Evolutionary conservation across 1,140 invertebrate genomes (phyloP), one percentile per base, ranked within the genome.

Genomic region (Cataglyphis hispanica): DNA sequence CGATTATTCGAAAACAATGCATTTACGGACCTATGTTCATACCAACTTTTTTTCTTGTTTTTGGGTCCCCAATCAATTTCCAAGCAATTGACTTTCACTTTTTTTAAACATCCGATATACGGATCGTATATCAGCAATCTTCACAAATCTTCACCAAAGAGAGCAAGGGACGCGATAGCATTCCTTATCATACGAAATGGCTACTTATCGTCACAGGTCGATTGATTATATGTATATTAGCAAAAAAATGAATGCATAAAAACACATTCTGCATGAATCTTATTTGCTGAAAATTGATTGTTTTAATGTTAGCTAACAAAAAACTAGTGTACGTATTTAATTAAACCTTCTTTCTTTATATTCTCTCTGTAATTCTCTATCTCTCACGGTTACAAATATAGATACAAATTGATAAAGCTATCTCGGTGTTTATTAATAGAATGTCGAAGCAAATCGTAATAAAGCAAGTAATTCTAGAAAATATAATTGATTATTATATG

Each of bases 111-210:
- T 3, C 4, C 31, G 4, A 31, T 4, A 19, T n/a, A 10, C 5
- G 7, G 16, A 56, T 7, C 50, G 10, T 43, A 43, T 77, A 34
- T 34, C 19, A 69, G 27, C 31, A 13, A 34, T 43, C 19, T 37
- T 19, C 22, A 16, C 10, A 13, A 61, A 11, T 76, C 58, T 25
- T 66, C 31, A 13, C 1, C n/a, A 46, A 19, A 50, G 67, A 10
- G 43, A 50, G 67, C 67, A 70, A 53, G 31, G 43, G 43, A 53
- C 67, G 67, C 7, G 67, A 70, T 70, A 70, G 7, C 19, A 43
- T 16, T 70, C 2, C 67, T 70, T 70, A 70, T 70, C 67, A 19
- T 22, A 25, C 43, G 10, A 31, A 8, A n/a, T 66, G 8, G 25
- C 11, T 70, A 46, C 31, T 66, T 40, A 66, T 22, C n/a, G 11